Conservation (phyloP, 2,888 invertebrate species). For the Apotomis turbidana region DNA sequence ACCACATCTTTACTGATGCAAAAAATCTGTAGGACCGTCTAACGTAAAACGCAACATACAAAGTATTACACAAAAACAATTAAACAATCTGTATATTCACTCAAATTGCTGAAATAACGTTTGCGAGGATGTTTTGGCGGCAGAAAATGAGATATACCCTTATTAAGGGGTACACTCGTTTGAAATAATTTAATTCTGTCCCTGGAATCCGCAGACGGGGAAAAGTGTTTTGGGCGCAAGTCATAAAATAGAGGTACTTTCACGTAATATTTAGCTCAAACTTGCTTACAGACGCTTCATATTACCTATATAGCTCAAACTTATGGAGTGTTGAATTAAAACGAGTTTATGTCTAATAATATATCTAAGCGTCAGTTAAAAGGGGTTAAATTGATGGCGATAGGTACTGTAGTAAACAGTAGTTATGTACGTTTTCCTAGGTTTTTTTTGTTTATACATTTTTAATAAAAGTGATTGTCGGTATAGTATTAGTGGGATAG, state of each 20-base stretch:
- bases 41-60: neutral
- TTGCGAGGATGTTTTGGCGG: constrained; percentile 43
- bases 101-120: constrained; percentile 40
- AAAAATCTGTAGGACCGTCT: no score
- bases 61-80: constrained; percentile 1
- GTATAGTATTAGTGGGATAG: no score
- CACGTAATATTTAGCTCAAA: neutral
- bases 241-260: constrained; percentile 20
- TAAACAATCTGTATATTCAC: constrained; percentile 18
- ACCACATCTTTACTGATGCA: no score
- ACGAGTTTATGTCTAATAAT: no score
- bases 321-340: no score
- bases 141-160: constrained; percentile 50
- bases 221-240: constrained; percentile 37
- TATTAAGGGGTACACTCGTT: constrained; percentile 49
- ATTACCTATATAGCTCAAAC: neutral
- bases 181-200: constrained; percentile 53
- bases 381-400: no score
- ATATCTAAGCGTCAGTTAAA: no score
- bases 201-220: constrained; percentile 41
- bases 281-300: neutral
- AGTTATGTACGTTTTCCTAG: no score
- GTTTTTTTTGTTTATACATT: no score
- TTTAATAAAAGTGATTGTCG: no score
- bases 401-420: no score